Evolutionary conservation across 2,888 invertebrate genomes (phyloP).

Genomic region (Myopa tessellatipennis): DNA sequence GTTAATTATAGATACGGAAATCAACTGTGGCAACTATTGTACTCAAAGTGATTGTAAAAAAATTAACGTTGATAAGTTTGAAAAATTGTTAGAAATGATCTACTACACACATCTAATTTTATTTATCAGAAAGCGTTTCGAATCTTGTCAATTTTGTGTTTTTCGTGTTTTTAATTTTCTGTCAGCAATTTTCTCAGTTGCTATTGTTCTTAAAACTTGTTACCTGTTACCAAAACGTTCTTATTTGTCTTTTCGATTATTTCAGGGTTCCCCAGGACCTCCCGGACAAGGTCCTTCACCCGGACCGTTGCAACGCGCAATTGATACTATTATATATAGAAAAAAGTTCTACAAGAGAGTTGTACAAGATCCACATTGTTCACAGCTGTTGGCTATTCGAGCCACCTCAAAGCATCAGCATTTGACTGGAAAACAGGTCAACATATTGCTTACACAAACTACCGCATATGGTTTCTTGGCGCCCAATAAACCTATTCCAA

Average conservation of each 20-base stretch:
- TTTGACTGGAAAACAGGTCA: too few relatives aligned
- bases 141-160: background rate
- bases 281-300: conserved; percentile 61
- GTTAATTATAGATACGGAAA: too few relatives aligned
- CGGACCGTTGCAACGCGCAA: conserved; percentile 83
- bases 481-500: conserved; percentile 90
- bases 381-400: conserved; percentile 85
- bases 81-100: too few relatives aligned
- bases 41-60: too few relatives aligned
- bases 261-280: conserved; percentile 68
- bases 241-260: background rate
- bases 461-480: conserved; percentile 93
- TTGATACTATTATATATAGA: conserved; percentile 96
- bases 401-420: conserved; percentile 81
- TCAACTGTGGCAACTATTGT: too few relatives aligned
- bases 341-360: conserved; percentile 92
- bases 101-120: background rate
- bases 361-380: conserved; percentile 94
- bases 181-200: too few relatives aligned
- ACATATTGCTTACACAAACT: conserved; percentile 93
- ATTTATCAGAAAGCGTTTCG: too few relatives aligned
- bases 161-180: too few relatives aligned
- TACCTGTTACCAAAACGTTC: too few relatives aligned
- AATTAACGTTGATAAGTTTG: too few relatives aligned
- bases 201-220: too few relatives aligned